Evolutionary conservation across 2,113 vertebrate species (phyloP), one percentile per base, ranked within the genome.

Genomic region (Cyphomyrus discorhynchus): DNA sequence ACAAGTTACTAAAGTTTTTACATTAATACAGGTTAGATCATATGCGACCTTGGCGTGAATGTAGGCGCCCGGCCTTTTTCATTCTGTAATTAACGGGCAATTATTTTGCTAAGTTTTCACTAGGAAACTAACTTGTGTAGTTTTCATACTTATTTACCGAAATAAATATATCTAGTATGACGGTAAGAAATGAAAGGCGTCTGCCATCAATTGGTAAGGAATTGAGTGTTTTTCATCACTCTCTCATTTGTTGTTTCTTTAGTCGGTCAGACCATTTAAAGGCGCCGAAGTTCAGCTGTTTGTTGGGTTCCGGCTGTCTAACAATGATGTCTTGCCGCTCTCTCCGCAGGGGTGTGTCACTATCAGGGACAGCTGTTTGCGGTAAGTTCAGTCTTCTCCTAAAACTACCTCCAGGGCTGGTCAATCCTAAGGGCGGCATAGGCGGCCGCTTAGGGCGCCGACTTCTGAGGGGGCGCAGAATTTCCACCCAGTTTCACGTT

Each of bases 261-360:
- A 46, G 74, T 80, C 31, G 31, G 11, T 15, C 35, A 80, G 49
- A 45, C 89, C 42, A 19, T 83, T 80, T 70, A 84, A 89, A 45
- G 35, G 8, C 46, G 82, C 46, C 5, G 1, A 47, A 46, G 15
- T 83, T 83, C 19, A 83, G 80, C 74, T 70, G 3, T 91, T 85
- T 39, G 84, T 35, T 52, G 24, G 24, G 19, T 8, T 35, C 52
- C 15, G 17, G 7, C 56, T 53, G 50, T 42, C 56, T 88, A 45
- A 77, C 47, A 46, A 19, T 88, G 88, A 49, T 80, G 11, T 89
- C 17, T 17, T 86, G 45, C 24, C 1, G 77, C 10, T 92, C 47
- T 90, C 47, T 87, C 89, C 74, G 5, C 93, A 99, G 98, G 98
- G 96, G 95, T 95, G 88, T 99, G 98, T 94, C 53, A 96, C 95